Conservation (phyloP, 2,888 invertebrate genomes). For the Cantharis nigra region DNA sequence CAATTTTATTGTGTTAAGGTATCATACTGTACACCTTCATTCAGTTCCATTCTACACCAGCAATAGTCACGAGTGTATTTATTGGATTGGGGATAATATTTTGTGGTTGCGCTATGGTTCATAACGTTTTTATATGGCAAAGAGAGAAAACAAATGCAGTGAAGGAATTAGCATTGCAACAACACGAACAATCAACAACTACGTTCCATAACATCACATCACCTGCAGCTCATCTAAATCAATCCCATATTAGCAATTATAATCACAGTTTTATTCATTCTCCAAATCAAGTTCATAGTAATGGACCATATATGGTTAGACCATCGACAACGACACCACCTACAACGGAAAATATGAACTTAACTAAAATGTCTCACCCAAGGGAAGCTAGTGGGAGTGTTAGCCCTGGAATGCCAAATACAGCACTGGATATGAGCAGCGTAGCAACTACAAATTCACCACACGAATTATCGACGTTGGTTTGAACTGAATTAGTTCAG, state of each 20-base stretch:
- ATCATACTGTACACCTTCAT: conserved; percentile 91
- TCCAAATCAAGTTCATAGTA: conserved; percentile 44
- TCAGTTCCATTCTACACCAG: conserved; percentile 89
- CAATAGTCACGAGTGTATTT: conserved; percentile 86
- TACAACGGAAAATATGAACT: conserved; percentile 46
- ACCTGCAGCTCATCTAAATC: conserved; percentile 44
- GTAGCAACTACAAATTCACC: conserved; percentile 67
- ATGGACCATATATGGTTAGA: conserved; percentile 65
- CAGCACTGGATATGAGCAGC: conserved; percentile 64
- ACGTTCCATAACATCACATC: conserved; percentile 49
- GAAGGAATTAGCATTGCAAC: conserved; percentile 59
- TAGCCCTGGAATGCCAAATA: conserved; percentile 65
- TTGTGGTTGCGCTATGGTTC: conserved; percentile 91
- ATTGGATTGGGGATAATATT: conserved; percentile 91
- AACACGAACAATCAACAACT: conserved; percentile 40
- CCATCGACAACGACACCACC: conserved; percentile 66
- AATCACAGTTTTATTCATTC: conserved; percentile 51
- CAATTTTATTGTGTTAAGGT: conserved; percentile 61
- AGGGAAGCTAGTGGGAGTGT: conserved; percentile 65
- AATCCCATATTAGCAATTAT: conserved; percentile 50
- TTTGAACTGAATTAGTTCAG: conserved; percentile 52
- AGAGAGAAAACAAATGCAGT: conserved; percentile 86
- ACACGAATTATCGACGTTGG: conserved; percentile 72
- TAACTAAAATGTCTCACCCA: conserved; percentile 47
- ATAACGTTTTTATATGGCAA: conserved; percentile 94